Evolutionary conservation across 2,113 vertebrate genomes (phyloP).

Genomic region (Pogonocichla stellata): DNA sequence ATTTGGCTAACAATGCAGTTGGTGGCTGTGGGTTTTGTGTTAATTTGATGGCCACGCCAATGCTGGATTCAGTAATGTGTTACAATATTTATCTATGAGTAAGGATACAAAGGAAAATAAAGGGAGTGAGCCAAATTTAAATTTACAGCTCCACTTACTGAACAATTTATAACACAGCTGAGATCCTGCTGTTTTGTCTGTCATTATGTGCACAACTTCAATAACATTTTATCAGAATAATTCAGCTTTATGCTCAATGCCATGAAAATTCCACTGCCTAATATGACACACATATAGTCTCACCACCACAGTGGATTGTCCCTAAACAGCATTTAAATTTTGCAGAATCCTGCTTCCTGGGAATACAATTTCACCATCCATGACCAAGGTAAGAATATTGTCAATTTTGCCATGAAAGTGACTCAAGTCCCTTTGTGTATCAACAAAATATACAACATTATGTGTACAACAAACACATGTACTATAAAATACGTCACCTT

Average conservation of each 20-base stretch:
- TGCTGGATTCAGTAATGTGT: background rate
- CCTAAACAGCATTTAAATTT: background rate
- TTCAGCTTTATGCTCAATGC: background rate
- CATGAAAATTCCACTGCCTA: background rate
- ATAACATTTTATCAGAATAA: background rate
- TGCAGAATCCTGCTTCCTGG: background rate
- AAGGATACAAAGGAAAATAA: background rate
- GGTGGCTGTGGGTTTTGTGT: background rate
- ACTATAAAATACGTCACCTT: background rate
- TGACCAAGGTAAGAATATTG: background rate
- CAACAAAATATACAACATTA: background rate
- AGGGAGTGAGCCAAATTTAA: background rate
- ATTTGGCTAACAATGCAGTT: background rate
- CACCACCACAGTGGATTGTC: background rate
- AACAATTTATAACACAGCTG: background rate
- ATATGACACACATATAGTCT: accelerated
- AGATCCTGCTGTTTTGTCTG: background rate
- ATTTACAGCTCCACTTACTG: background rate
- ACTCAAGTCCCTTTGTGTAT: background rate
- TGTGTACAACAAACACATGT: background rate
- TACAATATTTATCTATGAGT: background rate
- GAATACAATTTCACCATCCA: background rate
- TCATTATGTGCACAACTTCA: background rate
- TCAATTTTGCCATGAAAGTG: background rate
- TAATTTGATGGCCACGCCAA: background rate